phyloP scores from a whole-genome alignment of 2,113 vertebrate species.

The Etheostoma cragini region DNA sequence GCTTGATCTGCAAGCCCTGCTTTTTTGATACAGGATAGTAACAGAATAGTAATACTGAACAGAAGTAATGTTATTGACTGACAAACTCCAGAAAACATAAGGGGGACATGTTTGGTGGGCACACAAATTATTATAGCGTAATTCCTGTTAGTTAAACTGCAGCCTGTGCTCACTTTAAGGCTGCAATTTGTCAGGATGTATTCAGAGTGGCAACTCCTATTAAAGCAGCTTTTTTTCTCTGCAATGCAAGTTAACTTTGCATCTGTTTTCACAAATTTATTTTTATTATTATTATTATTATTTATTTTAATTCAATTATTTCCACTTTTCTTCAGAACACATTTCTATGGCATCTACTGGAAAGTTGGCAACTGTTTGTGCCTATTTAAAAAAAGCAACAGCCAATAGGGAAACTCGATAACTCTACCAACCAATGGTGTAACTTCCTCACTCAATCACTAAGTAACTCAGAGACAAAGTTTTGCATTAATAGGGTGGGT shows the following conservation, averaged over 20 bases:
- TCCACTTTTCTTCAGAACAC: background rate
- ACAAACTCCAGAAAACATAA: background rate
- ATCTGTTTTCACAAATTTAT: background rate
- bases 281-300: too few species aligned
- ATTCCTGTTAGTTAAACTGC: background rate
- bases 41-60: background rate
- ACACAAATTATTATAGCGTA: background rate
- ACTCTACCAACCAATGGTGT: background rate
- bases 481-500: background rate
- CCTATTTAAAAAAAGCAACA: background rate
- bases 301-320: too few species aligned
- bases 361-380: background rate
- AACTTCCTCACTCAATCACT: background rate
- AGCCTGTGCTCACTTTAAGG: background rate
- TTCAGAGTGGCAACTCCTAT: background rate
- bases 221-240: background rate
- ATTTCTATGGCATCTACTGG: background rate
- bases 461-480: background rate
- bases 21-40: background rate
- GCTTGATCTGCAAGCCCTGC: background rate
- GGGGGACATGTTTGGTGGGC: background rate
- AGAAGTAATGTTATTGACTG: background rate
- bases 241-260: background rate
- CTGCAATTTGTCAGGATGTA: background rate
- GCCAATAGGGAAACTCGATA: too few species aligned